Conservation (phyloP, 1,140 invertebrate genomes). For the Triops cancriformis region DNA sequence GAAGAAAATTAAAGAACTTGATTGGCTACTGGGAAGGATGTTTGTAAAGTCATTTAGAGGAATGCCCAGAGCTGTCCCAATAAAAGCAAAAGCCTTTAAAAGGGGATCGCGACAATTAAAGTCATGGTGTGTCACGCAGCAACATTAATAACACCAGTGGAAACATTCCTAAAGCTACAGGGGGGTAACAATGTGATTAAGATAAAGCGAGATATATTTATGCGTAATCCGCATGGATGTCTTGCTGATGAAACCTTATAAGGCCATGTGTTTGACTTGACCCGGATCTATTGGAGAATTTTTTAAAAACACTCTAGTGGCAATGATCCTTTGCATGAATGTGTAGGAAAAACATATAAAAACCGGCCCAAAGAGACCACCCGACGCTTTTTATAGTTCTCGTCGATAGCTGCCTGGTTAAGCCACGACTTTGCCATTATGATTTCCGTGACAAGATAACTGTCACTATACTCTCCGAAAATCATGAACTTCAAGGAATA, state of each 20-base stretch:
- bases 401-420: not conserved
- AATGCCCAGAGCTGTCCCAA: not conserved
- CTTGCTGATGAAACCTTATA: constrained; percentile 3
- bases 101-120: not conserved
- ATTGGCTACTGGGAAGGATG: too few species aligned
- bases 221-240: not conserved
- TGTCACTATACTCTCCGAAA: not conserved
- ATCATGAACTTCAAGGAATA: not conserved
- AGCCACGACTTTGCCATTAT: not conserved
- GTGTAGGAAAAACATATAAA: not conserved
- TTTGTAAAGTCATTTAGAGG: too few species aligned
- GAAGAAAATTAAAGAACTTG: too few species aligned
- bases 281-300: not conserved
- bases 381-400: not conserved
- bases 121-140: constrained; percentile 3
- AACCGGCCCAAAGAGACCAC: not conserved
- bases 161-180: constrained; percentile 5
- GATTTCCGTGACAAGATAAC: constrained; percentile 7
- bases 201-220: not conserved
- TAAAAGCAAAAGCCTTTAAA: not conserved
- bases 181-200: constrained; percentile 9
- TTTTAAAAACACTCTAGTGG: not conserved
- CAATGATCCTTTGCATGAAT: not conserved
- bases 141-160: constrained; percentile 2
- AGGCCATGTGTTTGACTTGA: constrained; percentile 9